phyloP scores from a whole-genome alignment of 2,113 vertebrate species.

The Chlorodrepanis virens region DNA sequence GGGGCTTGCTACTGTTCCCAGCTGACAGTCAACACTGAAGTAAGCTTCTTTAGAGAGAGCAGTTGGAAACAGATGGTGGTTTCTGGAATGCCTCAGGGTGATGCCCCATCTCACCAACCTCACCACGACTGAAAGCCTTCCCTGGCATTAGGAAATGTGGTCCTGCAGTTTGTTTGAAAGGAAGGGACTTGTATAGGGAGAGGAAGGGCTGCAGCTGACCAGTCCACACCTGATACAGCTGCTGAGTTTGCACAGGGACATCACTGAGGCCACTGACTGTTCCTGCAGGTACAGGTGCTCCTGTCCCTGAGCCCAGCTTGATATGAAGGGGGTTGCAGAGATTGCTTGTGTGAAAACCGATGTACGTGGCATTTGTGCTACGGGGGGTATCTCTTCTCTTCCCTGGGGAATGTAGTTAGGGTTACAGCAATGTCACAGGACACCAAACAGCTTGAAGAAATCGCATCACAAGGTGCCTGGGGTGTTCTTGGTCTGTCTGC shows the following conservation, averaged over 20 bases:
- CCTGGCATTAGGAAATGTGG: background rate
- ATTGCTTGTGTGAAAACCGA: accelerated
- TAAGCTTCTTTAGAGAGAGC: background rate
- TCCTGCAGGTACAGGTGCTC: background rate
- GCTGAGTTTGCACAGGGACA: background rate
- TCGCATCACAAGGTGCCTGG: background rate
- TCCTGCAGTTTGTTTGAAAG: background rate
- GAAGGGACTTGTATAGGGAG: background rate
- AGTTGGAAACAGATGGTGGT: background rate
- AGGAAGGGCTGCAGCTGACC: background rate
- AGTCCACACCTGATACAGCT: background rate
- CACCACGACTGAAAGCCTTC: accelerated
- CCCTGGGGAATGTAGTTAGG: accelerated
- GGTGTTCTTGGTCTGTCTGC: background rate
- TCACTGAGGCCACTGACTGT: background rate
- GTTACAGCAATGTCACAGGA: background rate
- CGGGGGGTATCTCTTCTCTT: background rate
- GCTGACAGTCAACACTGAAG: background rate
- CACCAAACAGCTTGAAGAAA: background rate
- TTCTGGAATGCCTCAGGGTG: background rate
- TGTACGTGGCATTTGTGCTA: accelerated
- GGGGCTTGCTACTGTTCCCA: background rate
- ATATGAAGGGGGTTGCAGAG: background rate
- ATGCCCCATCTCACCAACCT: background rate
- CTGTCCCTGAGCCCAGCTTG: background rate